phyloP scores from a whole-genome alignment of 2,888 invertebrate genomes.

The Hyposoter didymator region DNA sequence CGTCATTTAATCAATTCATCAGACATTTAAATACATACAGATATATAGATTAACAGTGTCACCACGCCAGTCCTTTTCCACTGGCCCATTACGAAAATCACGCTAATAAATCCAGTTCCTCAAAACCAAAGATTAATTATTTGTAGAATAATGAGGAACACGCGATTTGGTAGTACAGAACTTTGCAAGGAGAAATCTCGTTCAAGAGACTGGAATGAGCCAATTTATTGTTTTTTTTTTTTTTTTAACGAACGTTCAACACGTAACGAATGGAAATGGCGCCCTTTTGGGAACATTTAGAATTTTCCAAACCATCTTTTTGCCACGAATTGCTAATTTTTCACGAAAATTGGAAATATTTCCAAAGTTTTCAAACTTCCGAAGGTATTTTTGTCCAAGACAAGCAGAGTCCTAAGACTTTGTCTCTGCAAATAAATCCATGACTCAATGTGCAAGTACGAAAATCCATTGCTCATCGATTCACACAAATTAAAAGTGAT shows the following conservation, averaged over 20 bases:
- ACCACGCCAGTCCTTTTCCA: background rate
- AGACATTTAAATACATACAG: slow-evolving; percentile 1
- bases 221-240: background rate
- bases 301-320: too few relatives aligned
- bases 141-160: background rate
- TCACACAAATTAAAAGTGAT: background rate
- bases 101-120: slow-evolving; percentile 8
- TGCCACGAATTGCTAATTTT: background rate
- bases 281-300: background rate
- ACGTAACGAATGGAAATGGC: background rate
- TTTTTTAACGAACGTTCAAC: too few relatives aligned
- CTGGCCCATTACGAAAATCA: background rate
- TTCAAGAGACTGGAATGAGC: background rate
- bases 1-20: slow-evolving; percentile 44
- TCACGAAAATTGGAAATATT: background rate
- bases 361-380: background rate
- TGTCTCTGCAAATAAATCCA: background rate
- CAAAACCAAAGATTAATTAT: slow-evolving; percentile 9
- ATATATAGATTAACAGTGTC: background rate
- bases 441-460: background rate
- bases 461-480: background rate
- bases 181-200: background rate
- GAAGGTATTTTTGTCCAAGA: background rate
- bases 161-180: background rate
- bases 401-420: background rate